phyloP scores from a whole-genome alignment of 2,888 invertebrate species.

The Epirrhoe tristata region DNA sequence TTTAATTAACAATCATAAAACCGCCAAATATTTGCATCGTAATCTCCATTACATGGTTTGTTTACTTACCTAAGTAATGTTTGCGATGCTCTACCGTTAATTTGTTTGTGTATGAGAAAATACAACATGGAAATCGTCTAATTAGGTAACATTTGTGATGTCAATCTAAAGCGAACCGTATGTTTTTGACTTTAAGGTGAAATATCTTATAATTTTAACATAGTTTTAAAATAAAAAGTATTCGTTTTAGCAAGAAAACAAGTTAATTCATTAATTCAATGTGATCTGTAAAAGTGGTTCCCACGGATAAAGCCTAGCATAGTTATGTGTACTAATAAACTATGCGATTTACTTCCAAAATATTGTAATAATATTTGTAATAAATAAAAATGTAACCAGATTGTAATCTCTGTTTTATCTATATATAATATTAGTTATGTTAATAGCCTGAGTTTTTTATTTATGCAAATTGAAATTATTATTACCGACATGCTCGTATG shows the following conservation, averaged over 20 bases:
- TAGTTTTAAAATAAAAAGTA: background rate
- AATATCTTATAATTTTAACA: background rate
- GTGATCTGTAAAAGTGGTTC: slow-evolving; percentile 9
- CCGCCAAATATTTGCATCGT: slow-evolving; percentile 50
- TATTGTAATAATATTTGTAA: slow-evolving; percentile 13
- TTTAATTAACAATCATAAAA: slow-evolving; percentile 52
- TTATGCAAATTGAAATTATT: background rate
- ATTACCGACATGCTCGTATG: background rate
- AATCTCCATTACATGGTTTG: slow-evolving; percentile 39
- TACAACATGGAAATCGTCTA: slow-evolving; percentile 23
- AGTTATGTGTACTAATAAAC: slow-evolving; percentile 9
- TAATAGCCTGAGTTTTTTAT: background rate
- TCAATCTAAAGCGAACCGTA: slow-evolving; percentile 11
- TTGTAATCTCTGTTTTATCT: background rate
- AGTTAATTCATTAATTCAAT: slow-evolving; percentile 9
- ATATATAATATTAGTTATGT: slow-evolving; percentile 1
- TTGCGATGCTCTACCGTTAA: slow-evolving; percentile 30
- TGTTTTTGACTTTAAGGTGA: background rate
- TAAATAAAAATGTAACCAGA: slow-evolving; percentile 14
- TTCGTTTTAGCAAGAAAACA: slow-evolving; percentile 5
- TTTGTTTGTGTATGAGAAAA: slow-evolving; percentile 38
- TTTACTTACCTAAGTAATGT: slow-evolving; percentile 43
- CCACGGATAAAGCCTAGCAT: background rate
- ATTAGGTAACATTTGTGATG: slow-evolving; percentile 11
- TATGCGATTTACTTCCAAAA: slow-evolving; percentile 12